Evolutionary conservation across 2,888 invertebrate species (phyloP).

Genomic region (Drosophila paramelanica): DNA sequence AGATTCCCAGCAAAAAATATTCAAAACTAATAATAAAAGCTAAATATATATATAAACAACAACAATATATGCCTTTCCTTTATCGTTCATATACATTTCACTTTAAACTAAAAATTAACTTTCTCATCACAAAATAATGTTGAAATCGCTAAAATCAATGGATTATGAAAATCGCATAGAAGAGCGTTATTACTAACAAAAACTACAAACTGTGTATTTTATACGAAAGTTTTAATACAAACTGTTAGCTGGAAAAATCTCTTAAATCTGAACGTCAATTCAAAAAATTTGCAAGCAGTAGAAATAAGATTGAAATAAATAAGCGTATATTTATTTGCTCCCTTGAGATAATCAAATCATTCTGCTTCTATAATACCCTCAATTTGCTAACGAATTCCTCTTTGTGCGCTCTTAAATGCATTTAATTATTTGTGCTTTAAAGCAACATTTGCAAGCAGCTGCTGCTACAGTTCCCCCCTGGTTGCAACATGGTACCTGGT

Average conservation of each 20-base stretch:
- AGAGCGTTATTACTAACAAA: too few relatives aligned
- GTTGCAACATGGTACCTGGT: constrained; percentile 17
- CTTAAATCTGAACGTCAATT: too few relatives aligned
- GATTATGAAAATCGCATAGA: too few relatives aligned
- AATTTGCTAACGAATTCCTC: constrained; percentile 28
- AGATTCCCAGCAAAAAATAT: constrained; percentile 9
- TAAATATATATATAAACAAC: not conserved
- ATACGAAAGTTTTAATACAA: too few relatives aligned
- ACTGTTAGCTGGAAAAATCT: too few relatives aligned
- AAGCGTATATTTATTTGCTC: not conserved
- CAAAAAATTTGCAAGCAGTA: too few relatives aligned
- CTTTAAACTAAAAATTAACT: not conserved
- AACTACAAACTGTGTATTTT: too few relatives aligned
- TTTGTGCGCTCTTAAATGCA: constrained; percentile 4
- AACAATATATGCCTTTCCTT: not conserved
- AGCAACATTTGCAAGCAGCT: constrained; percentile 6
- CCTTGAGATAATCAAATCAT: constrained; percentile 4
- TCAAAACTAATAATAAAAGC: constrained; percentile 6
- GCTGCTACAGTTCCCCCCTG: constrained; percentile 1
- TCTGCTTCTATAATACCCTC: constrained; percentile 3
- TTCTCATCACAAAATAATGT: too few relatives aligned
- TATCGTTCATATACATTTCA: not conserved
- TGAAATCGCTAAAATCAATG: too few relatives aligned
- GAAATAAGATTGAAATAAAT: not conserved
- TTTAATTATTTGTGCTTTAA: constrained; percentile 22